Base-by-base conservation (phyloP, 2,888 invertebrate genomes). In the Xestia rhomboidea region DNA sequence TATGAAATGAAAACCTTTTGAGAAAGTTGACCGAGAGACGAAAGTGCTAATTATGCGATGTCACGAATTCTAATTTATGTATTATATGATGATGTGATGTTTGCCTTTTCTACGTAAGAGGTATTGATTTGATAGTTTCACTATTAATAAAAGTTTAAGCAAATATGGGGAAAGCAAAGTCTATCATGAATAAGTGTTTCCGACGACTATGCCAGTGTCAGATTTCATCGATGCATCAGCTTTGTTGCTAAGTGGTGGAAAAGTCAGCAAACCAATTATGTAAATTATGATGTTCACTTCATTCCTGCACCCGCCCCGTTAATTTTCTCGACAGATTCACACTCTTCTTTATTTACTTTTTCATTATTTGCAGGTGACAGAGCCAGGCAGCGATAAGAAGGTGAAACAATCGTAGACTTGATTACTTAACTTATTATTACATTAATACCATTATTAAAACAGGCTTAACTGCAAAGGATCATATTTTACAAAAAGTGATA, bases 41-140 rank as follows among this genome's bases (percentile, higher is more conserved):
- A 74, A 73, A 82, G 62, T 72, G 82, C 38, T 68, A 77, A 82
- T 82, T 85, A 82, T 85, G 86, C 77, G 71, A 44, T 73, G 62
- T 70, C 86, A 85, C 73, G 83, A 54, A 70, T 77, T 77, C 70
- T 62, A 68, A 85, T 82, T 72, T 49, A 76, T 81, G 49, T 60
- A 57, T 74, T 84, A 46, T 63, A 64, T 30, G 24, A 38, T 66
- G 38, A 27, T 64, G 21, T 57, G 63, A 11, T 70, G 41, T 80
- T 78, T 70, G 62, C 46, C 21, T 63, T 49, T 62, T 49, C 46
- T 27, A 57, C n/a, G 7, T 68, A 76, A 54, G 24, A 60, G 21
- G 77, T 76, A 51, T 64, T 34, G 44, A 76, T 62, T 30, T 46
- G 30, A 41, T 49, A 34, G 24, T 62, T 76, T 76, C 51, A 68